These are phyloP conservation scores for Caenorhabditis tropicalis DNA, from an alignment of 1,140 invertebrate genomes.

Conservation along the genomic window DNA sequence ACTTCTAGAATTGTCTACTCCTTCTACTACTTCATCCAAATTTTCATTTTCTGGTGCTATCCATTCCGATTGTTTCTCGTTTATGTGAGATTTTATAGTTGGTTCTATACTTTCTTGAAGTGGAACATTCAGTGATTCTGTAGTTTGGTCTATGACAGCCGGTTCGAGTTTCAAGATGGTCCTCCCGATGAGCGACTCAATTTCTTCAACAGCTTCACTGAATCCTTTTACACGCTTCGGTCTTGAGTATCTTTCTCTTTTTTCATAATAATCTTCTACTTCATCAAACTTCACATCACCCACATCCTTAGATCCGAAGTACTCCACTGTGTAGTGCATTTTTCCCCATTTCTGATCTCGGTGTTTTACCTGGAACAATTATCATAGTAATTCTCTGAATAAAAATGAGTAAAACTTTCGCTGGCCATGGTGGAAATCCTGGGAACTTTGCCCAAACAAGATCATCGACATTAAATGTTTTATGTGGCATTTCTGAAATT, in stretches of 20 bases:
- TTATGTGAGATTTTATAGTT: too few relatives aligned
- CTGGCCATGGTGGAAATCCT: conserved; percentile 1
- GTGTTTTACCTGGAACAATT: background rate
- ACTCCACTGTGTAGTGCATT: background rate
- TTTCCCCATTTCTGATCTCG: background rate
- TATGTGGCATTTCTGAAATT: conserved; percentile 8
- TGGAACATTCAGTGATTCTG: too few relatives aligned
- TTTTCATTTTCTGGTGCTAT: too few relatives aligned
- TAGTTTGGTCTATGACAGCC: too few relatives aligned
- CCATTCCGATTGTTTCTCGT: too few relatives aligned
- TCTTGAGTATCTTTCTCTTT: conserved; percentile 1
- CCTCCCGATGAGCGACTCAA: background rate
- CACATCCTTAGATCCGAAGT: background rate
- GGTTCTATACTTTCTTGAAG: too few relatives aligned
- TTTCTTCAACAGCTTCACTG: background rate
- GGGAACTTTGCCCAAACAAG: conserved; percentile 13
- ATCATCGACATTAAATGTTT: background rate
- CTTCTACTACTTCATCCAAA: too few relatives aligned
- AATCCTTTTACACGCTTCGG: conserved; percentile 18
- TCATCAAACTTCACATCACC: background rate
- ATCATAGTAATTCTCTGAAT: too few relatives aligned
- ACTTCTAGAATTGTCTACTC: background rate
- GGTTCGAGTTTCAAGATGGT: background rate
- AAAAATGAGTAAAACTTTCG: background rate
- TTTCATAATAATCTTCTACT: conserved; percentile 22